Evolutionary conservation across 2,113 vertebrate genomes (phyloP), one percentile per base, ranked within the genome.

Genomic region (Gallinago jamesoni): DNA sequence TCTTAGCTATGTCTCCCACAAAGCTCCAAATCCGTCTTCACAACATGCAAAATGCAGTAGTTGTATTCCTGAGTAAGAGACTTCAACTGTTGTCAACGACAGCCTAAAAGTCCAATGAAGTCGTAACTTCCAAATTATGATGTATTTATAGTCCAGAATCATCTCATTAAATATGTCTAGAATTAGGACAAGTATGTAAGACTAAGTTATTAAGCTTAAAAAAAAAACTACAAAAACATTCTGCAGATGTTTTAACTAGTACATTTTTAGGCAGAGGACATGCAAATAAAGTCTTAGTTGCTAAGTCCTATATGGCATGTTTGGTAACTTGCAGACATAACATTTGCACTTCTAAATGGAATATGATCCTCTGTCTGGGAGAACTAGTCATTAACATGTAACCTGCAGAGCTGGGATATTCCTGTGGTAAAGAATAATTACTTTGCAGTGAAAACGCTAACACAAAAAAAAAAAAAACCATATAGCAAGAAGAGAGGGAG

Each of bases 351-450:
- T 68, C 75, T 88, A 43, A 90, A 85, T 62, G 64, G 64, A 95
- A 95, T 69, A 50, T 52, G 87, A 96, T 53, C n/a, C 45, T 81
- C 60, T 89, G 72, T 76, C 76, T 92, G 87, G 62, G 60, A 88
- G 33, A 91, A 79, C 28, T 41, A 22, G 68, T 84, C 79, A 89
- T 82, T 90, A 85, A 68, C 57, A 78, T 17, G 24, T 84, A 92
- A 93, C 85, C 85, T 93, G 79, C 76, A 93, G 77, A 87, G 62
- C 70, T 84, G 53, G 52, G 57, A 48, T 93, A 75, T 86, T 92
- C 75, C 48, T 90, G 74, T 53, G 53, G 73, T 50, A 72, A 62
- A 84, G 79, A 96, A 69, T 73, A 57, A 91, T 79, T 93, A 77
- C 55, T 87, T 85, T 83, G 57, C 77, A 73, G 33, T 81, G 59